Conservation (phyloP, 2,113 vertebrate genomes). For the Pithys albifrons region DNA sequence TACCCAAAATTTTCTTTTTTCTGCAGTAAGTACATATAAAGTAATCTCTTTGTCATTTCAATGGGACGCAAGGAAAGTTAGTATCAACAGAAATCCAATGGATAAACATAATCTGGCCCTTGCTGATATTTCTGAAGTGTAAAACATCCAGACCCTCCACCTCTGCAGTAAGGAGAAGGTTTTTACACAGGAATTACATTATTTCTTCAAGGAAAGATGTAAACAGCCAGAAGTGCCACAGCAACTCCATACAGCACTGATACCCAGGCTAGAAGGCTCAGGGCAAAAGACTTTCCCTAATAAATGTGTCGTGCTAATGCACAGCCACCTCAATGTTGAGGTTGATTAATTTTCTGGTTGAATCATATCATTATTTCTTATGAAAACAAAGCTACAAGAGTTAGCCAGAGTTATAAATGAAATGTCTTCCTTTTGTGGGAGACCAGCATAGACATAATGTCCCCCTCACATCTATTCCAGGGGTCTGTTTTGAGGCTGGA, state of each 20-base stretch:
- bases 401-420: background rate
- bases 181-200: constrained; percentile 16
- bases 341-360: background rate
- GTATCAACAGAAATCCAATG: constrained; percentile 25
- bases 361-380: background rate
- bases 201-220: background rate
- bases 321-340: background rate
- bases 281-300: background rate
- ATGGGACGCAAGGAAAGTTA: background rate
- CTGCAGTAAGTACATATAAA: constrained; percentile 1
- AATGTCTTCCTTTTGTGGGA: background rate
- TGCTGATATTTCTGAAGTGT: background rate
- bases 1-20: background rate
- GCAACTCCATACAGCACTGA: background rate
- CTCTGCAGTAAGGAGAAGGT: background rate
- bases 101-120: background rate
- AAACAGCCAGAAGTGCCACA: background rate
- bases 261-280: background rate
- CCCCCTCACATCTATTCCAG: background rate
- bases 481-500: background rate
- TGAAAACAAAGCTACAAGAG: background rate
- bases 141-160: background rate
- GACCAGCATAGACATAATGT: background rate
- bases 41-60: constrained; percentile 26
- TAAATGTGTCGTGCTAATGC: background rate